phyloP scores from a whole-genome alignment of 2,113 vertebrate genomes.

The Corythornis madagascariensis region DNA sequence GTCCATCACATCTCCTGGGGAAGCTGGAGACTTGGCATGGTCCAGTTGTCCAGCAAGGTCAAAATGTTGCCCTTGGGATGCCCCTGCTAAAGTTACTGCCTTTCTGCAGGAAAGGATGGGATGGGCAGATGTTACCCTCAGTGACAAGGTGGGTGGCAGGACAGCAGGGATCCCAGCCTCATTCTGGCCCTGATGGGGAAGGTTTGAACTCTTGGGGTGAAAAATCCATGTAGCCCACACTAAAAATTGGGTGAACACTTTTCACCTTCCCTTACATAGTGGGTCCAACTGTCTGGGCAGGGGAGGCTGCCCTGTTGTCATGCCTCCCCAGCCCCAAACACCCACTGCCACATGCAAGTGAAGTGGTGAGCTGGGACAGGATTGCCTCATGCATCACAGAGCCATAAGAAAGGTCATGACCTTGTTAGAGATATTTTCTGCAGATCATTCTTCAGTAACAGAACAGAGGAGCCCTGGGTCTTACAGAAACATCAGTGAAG shows the following conservation, averaged over 20 bases:
- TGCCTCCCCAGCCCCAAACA: neutral
- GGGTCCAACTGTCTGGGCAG: accelerated
- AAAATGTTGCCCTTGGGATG: neutral
- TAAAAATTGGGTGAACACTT: neutral
- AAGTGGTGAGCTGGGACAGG: neutral
- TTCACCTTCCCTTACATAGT: accelerated
- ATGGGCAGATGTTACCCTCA: too few relatives aligned
- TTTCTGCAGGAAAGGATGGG: neutral
- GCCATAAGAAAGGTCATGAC: neutral
- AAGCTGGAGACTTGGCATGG: neutral
- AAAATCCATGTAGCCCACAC: neutral
- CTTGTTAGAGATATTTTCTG: neutral
- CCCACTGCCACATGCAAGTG: accelerated
- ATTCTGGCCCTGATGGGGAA: neutral
- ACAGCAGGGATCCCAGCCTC: neutral
- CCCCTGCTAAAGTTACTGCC: neutral
- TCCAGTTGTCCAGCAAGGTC: accelerated
- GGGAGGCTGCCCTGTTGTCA: neutral
- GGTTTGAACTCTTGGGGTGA: neutral
- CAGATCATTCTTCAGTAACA: neutral
- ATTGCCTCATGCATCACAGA: neutral
- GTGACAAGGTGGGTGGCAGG: too few relatives aligned
- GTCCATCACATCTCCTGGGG: accelerated
- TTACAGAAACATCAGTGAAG: neutral
- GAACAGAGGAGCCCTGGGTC: neutral